Evolutionary conservation across 1,140 invertebrate genomes (phyloP).

Genomic region (Drosophila takahashii): DNA sequence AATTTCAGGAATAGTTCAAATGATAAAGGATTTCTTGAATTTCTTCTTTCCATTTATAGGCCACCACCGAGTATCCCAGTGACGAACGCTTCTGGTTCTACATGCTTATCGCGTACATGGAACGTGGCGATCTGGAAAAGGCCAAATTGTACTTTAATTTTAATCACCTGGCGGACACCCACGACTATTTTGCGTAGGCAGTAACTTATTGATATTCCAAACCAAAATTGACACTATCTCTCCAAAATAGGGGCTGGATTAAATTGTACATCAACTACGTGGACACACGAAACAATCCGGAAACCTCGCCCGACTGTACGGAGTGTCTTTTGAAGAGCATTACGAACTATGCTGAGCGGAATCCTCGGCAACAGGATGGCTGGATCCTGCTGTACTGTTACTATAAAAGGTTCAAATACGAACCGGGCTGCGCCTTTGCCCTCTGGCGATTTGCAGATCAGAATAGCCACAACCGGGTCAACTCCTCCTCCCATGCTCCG

Average conservation of each 20-base stretch:
- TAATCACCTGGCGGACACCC: not conserved
- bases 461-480: not conserved
- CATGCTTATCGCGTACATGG: slow-evolving; percentile 51
- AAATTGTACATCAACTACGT: slow-evolving; percentile 49
- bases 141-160: slow-evolving; percentile 33
- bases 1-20: not conserved
- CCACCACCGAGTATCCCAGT: slow-evolving; percentile 6
- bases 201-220: slow-evolving; percentile 6
- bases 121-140: slow-evolving; percentile 26
- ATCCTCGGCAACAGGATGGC: slow-evolving; percentile 28
- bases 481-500: not conserved
- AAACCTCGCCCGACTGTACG: slow-evolving; percentile 47
- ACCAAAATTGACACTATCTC: not conserved
- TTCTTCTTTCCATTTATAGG: slow-evolving; percentile 1
- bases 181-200: slow-evolving; percentile 60
- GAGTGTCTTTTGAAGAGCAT: slow-evolving; percentile 59
- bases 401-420: slow-evolving; percentile 57
- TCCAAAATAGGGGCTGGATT: slow-evolving; percentile 53
- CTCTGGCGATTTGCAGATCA: slow-evolving; percentile 51
- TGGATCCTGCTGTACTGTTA: slow-evolving; percentile 69
- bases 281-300: slow-evolving; percentile 41
- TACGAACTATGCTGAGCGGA: slow-evolving; percentile 13
- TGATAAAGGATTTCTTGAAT: not conserved
- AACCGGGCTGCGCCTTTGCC: slow-evolving; percentile 51
- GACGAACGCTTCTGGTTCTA: slow-evolving; percentile 35